These are phyloP conservation scores for Euglossa dilemma DNA, from an alignment of 1,140 invertebrate genomes.

Conservation along the genomic window DNA sequence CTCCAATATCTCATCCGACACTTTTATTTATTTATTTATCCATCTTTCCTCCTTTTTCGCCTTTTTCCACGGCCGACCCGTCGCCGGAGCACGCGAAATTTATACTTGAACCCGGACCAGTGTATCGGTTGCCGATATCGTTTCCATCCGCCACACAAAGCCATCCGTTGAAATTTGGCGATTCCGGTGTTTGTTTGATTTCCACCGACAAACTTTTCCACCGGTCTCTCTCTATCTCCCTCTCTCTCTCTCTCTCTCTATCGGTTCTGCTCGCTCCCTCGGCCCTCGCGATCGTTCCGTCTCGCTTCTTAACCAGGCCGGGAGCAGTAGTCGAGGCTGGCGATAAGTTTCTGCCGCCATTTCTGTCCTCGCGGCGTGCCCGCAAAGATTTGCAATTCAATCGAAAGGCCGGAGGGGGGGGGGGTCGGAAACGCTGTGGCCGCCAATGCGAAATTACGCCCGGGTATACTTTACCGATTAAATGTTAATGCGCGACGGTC, in stretches of 20 bases:
- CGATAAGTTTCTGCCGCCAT: constrained; percentile 14
- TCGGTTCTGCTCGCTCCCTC: background rate
- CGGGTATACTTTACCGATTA: constrained; percentile 50
- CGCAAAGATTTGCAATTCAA: constrained; percentile 57
- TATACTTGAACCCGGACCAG: background rate
- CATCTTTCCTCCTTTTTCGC: background rate
- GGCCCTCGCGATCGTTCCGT: no score
- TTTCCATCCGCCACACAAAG: background rate
- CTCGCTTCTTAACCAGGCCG: background rate
- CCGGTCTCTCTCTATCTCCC: background rate
- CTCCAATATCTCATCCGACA: background rate
- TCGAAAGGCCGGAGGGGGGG: background rate
- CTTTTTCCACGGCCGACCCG: background rate
- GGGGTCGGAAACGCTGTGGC: background rate
- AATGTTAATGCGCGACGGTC: constrained; percentile 38
- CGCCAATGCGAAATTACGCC: constrained; percentile 47
- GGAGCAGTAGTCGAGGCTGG: no score
- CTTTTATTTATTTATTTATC: background rate
- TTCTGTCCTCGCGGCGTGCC: constrained; percentile 4
- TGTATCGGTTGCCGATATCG: constrained; percentile 19
- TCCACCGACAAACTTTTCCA: background rate
- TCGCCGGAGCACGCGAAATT: background rate
- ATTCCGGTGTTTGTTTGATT: constrained; percentile 21
- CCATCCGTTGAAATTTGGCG: constrained; percentile 9
- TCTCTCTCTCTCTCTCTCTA: background rate